A percentile compares a stretch with the other conserved stretches of the same genome.
Evolutionary conservation across 1,140 invertebrate genomes (phyloP).

Genomic region (Chionoecetes opilio): DNA sequence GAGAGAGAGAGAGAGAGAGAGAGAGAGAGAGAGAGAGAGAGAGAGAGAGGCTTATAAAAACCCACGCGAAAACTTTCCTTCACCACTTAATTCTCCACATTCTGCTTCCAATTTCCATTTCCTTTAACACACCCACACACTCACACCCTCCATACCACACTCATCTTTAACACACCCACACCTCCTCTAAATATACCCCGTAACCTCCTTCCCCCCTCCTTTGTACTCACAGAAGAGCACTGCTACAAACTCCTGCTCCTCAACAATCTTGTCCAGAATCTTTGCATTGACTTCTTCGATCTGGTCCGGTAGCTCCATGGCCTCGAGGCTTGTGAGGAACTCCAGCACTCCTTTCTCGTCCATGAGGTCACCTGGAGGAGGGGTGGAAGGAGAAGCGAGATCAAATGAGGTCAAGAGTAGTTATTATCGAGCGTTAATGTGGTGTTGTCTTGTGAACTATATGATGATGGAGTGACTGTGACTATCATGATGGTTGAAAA

Average conservation of each 20-base stretch:
- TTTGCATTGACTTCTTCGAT: slow-evolving; percentile 97
- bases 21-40: slow-evolving; percentile 13
- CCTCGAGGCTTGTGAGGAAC: slow-evolving; percentile 96
- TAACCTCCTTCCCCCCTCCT: background rate
- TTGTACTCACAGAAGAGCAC: slow-evolving; percentile 96
- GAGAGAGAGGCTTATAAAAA: background rate
- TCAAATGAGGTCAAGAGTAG: too few relatives aligned
- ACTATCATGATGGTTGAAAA: too few relatives aligned
- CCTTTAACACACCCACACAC: background rate
- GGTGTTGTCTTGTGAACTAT: too few relatives aligned
- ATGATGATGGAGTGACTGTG: too few relatives aligned
- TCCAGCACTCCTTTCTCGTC: slow-evolving; percentile 95
- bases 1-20: slow-evolving; percentile 52
- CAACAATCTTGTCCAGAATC: slow-evolving; percentile 95
- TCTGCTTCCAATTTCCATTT: background rate
- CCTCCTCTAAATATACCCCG: background rate
- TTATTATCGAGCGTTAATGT: too few relatives aligned
- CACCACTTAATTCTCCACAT: background rate
- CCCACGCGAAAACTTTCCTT: background rate
- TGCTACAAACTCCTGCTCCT: slow-evolving; percentile 95
- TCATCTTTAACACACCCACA: background rate
- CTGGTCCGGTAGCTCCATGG: slow-evolving; percentile 96
- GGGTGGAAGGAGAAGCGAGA: background rate
- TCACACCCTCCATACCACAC: background rate
- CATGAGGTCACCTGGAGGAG: slow-evolving; percentile 92